Evolutionary conservation across 2,888 invertebrate genomes (phyloP), one percentile per base, ranked within the genome.

Genomic region (Rhagium mordax): DNA sequence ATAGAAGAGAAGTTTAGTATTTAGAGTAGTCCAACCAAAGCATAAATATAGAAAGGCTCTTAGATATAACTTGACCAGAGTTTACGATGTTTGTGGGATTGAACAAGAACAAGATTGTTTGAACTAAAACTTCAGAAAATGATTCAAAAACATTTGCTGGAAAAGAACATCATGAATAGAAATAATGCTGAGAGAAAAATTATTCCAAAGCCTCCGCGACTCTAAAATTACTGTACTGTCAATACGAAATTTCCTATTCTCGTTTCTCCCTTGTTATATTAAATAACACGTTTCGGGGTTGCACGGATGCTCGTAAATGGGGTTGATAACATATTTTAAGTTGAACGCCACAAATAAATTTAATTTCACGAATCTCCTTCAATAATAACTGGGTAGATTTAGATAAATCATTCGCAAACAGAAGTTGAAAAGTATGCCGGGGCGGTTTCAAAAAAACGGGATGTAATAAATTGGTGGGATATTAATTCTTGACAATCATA

Each of bases 251-350:
- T 62, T 62, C 48, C 48, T 49, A 20, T 47, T 48, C 48, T 48
- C 21, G 21, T 48, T 62, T 21, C 62, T 24, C 62, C 48, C 21
- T 48, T 48, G 48, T 21, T 48, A 62, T 48, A 24, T 21, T 61
- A 62, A 48, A 62, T 62, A 62, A 27, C 48, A 48, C 15, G 24
- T 48, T 62, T 48, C 24, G 21, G 48, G 47, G 24, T 47, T 62
- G 21, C 62, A 48, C 62, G 62, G 24, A 48, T 62, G 24, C 48
- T 48, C 48, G 15, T 48, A 24, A 62, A 62, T 48, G 62, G 48
- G 62, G 62, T 62, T 47, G 47, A 62, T 62, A 21, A 21, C 41
- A 62, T 48, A 62, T 48, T 62, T 62, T 48, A 62, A 48, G 24
- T 62, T 59, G 15, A 59, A 33, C 33, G 33, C 51, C 57, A 15